Percentiles rank a stretch among this genome's conserved stretches.
These are phyloP conservation scores for Mya arenaria DNA, from an alignment of 1,140 invertebrate species.

Conservation along the genomic window DNA sequence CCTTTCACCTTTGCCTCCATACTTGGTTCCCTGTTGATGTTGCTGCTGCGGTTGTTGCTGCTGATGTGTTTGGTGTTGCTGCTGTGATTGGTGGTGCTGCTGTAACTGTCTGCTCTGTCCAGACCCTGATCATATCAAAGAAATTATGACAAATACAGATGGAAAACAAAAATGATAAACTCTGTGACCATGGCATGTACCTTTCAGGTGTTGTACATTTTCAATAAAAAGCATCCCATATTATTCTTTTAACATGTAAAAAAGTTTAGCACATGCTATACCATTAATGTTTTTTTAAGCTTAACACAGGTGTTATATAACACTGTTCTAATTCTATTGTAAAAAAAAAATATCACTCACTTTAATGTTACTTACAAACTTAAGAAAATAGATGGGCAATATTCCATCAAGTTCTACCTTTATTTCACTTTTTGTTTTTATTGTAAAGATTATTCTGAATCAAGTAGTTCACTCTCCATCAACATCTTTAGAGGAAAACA, in stretches of 20 bases:
- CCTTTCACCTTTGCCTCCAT: constrained; percentile 25
- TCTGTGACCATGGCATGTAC: not conserved
- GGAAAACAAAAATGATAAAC: not conserved
- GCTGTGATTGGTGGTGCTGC: not conserved
- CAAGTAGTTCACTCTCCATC: too few species aligned
- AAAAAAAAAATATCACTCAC: too few species aligned
- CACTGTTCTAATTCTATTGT: too few species aligned
- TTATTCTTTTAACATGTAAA: not conserved
- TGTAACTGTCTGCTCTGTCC: too few species aligned
- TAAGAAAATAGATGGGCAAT: too few species aligned
- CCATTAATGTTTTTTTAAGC: too few species aligned
- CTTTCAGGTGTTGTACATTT: not conserved
- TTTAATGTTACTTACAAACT: too few species aligned
- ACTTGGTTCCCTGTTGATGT: constrained; percentile 10
- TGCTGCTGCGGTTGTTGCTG: not conserved
- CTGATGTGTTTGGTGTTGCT: not conserved
- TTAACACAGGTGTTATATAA: too few species aligned
- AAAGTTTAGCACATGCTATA: not conserved
- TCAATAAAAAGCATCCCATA: not conserved
- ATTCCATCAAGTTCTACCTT: too few species aligned
- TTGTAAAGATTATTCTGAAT: too few species aligned
- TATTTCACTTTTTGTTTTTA: too few species aligned
- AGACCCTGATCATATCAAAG: not conserved
- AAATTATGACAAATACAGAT: not conserved
- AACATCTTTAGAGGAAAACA: too few species aligned